Percentiles rank a stretch among this genome's conserved stretches.
These are phyloP conservation scores for Gasterosteus aculeatus DNA, from an alignment of 2,113 vertebrate genomes.

Conservation along the genomic window DNA sequence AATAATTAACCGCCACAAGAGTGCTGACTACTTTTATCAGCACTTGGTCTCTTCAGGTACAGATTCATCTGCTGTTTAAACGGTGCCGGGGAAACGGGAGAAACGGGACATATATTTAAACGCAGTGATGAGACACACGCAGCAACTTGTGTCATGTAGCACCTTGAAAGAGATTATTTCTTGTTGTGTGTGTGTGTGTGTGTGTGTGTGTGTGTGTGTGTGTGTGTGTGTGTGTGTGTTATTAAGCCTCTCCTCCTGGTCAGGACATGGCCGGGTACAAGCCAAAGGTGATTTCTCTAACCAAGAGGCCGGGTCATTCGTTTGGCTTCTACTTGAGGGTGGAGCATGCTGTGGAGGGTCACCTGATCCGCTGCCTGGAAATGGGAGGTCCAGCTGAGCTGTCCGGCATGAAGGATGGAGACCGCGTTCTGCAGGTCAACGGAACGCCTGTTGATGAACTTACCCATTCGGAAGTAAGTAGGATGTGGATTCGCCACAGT, in stretches of 20 bases:
- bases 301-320: constrained; percentile 82
- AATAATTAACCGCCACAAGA: constrained; percentile 65
- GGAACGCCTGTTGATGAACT: constrained; percentile 87
- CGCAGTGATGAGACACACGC: not conserved
- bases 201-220: no score
- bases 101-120: not conserved
- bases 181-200: constrained; percentile 6
- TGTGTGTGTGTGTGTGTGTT: not conserved
- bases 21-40: constrained; percentile 23
- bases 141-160: not conserved
- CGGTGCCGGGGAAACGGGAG: not conserved
- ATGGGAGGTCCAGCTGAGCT: constrained; percentile 85
- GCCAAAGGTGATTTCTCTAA: constrained; percentile 85
- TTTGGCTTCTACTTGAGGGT: constrained; percentile 92
- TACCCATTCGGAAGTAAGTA: constrained; percentile 85
- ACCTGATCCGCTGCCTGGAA: constrained; percentile 89
- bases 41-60: constrained; percentile 11
- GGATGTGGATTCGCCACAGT: constrained; percentile 10
- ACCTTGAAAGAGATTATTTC: not conserved
- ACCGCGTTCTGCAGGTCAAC: constrained; percentile 90
- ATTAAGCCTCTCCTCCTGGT: not conserved
- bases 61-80: constrained; percentile 1
- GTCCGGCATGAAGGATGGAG: constrained; percentile 91
- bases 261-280: constrained; percentile 84
- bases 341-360: constrained; percentile 86